phyloP scores from a whole-genome alignment of 2,113 vertebrate genomes.

The Anolis sagrei region DNA sequence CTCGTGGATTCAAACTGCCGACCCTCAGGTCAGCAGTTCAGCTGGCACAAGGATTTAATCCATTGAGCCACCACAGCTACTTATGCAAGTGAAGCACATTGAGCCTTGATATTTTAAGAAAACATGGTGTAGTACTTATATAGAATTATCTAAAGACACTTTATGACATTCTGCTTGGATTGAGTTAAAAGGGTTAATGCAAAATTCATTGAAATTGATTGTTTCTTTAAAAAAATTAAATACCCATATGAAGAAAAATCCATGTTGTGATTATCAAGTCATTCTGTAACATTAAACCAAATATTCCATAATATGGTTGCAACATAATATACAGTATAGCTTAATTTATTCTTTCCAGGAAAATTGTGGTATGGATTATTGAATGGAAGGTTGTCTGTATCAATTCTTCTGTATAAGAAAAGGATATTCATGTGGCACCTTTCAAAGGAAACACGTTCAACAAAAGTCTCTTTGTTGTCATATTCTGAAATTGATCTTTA shows the following conservation, averaged over 20 bases:
- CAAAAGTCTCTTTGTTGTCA: constrained; percentile 35
- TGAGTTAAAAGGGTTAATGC: background rate
- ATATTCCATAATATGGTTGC: constrained; percentile 52
- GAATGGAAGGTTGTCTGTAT: too few species aligned
- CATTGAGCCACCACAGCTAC: too few species aligned
- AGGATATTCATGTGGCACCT: constrained; percentile 33
- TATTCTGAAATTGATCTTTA: constrained; percentile 15
- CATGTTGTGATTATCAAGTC: constrained; percentile 4
- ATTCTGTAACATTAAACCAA: constrained; percentile 5
- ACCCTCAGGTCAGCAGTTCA: too few species aligned
- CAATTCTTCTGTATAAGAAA: constrained; percentile 27
- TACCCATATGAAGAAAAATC: background rate
- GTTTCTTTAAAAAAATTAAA: too few species aligned
- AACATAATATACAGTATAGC: constrained; percentile 37
- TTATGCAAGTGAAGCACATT: too few species aligned
- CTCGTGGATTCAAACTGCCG: too few species aligned
- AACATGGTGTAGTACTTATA: background rate
- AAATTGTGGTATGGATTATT: background rate
- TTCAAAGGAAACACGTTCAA: constrained; percentile 34
- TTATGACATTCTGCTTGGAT: background rate
- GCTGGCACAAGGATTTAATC: too few species aligned
- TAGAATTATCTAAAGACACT: background rate
- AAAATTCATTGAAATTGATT: too few species aligned
- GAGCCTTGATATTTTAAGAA: background rate
- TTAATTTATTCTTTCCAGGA: constrained; percentile 49